Conservation (phyloP, 2,113 vertebrate species). For the Anhinga rufa region DNA sequence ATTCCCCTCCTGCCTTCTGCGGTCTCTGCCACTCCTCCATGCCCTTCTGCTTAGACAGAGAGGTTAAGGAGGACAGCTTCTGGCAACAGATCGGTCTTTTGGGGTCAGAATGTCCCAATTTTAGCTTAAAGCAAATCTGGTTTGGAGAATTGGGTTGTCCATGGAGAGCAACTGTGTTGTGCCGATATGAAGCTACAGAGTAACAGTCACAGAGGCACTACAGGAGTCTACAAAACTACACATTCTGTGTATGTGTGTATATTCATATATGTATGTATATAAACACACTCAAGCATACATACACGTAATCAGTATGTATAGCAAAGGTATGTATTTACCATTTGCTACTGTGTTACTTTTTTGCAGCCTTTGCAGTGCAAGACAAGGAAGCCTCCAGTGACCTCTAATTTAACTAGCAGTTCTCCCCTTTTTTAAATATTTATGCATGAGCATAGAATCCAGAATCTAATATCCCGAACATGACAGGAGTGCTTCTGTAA, state of each 20-base stretch:
- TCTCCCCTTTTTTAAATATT: background rate
- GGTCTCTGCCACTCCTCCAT: background rate
- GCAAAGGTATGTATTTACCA: background rate
- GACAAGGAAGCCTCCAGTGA: background rate
- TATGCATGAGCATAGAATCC: background rate
- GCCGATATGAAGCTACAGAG: fast-evolving
- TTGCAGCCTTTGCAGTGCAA: background rate
- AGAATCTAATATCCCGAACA: background rate
- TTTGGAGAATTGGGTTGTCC: background rate
- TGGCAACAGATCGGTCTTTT: background rate
- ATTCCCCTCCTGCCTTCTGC: background rate
- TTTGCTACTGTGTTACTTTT: background rate
- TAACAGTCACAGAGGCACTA: background rate
- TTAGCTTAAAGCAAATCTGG: background rate
- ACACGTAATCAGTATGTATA: fast-evolving
- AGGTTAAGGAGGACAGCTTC: background rate
- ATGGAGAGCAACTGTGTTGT: background rate
- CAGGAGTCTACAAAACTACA: background rate
- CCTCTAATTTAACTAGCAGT: background rate
- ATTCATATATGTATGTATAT: fast-evolving
- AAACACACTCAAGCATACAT: background rate
- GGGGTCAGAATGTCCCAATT: background rate
- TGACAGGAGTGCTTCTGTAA: background rate
- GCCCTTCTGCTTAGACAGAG: background rate
- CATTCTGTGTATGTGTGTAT: background rate